Conservation (phyloP, 2,797 vertebrate genomes). For the Scomberomorus guttatus region DNA sequence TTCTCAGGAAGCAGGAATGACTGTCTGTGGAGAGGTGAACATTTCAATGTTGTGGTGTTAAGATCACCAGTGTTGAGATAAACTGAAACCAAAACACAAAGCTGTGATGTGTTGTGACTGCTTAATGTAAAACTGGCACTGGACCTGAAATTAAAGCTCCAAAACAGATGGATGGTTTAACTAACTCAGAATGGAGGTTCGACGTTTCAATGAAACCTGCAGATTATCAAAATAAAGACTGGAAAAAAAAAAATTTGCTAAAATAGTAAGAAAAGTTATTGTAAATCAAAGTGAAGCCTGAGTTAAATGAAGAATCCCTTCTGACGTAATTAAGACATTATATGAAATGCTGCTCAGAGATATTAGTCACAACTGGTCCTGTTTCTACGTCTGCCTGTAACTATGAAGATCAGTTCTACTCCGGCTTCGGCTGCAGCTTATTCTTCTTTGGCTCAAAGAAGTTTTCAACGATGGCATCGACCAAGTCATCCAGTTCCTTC, state of each 20-base stretch:
- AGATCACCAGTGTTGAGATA: background rate
- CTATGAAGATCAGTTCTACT: slow-evolving; percentile 53
- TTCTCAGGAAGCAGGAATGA: slow-evolving; percentile 19
- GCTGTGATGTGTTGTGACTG: background rate
- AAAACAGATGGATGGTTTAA: slow-evolving; percentile 5
- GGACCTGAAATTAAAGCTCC: background rate
- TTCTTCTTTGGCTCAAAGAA: slow-evolving; percentile 97
- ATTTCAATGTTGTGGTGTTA: background rate
- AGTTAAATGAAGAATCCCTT: slow-evolving; percentile 22
- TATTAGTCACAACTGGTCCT: slow-evolving; percentile 20
- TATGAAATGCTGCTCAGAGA: slow-evolving; percentile 27
- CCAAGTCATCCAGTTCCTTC: slow-evolving; percentile 91
- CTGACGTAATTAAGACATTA: slow-evolving; percentile 54
- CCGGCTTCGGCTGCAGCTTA: slow-evolving; percentile 87
- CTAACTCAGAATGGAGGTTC: background rate
- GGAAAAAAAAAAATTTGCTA: slow-evolving; percentile 1
- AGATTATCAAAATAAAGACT: slow-evolving; percentile 16
- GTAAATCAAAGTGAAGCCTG: slow-evolving; percentile 24
- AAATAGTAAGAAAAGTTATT: background rate
- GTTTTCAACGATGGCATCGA: slow-evolving; percentile 90
- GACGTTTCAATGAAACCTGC: background rate
- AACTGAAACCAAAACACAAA: slow-evolving; percentile 8
- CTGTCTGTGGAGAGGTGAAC: background rate
- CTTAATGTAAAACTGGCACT: background rate
- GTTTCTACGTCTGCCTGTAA: background rate